These are phyloP conservation scores for Micropoecilia bifurca DNA, from an alignment of 2,797 vertebrate genomes.

Conservation along the genomic window DNA sequence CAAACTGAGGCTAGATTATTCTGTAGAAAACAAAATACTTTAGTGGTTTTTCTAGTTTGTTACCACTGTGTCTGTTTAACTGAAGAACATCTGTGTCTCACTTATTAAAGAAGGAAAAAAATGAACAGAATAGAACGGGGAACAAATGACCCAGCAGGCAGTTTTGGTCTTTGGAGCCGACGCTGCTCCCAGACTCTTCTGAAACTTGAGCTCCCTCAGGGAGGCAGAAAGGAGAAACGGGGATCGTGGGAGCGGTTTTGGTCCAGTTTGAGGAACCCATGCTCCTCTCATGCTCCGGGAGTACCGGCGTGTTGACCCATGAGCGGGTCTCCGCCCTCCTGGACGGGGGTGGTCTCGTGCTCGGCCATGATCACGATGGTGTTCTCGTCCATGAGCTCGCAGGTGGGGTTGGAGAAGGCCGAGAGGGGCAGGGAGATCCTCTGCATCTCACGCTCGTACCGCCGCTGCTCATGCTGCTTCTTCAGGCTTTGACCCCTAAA, in stretches of 20 bases:
- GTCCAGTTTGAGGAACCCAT: conserved; percentile 42
- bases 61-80: conserved; percentile 27
- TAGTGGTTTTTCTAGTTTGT: conserved; percentile 22
- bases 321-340: conserved; percentile 86
- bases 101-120: conserved; percentile 9
- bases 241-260: conserved; percentile 49
- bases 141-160: conserved; percentile 44
- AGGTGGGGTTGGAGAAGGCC: conserved; percentile 91
- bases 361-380: conserved; percentile 83
- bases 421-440: conserved; percentile 92
- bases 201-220: conserved; percentile 39
- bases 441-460: conserved; percentile 92
- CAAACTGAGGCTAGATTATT: conserved; percentile 22
- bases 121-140: conserved; percentile 25
- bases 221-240: conserved; percentile 40
- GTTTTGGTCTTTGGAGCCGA: conserved; percentile 56
- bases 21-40: conserved; percentile 23
- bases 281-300: conserved; percentile 88
- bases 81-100: conserved; percentile 37
- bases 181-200: conserved; percentile 46
- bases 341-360: conserved; percentile 80
- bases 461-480: conserved; percentile 88
- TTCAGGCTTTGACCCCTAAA: conserved; percentile 89
- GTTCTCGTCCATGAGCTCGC: conserved; percentile 93
- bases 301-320: conserved; percentile 89